phyloP scores from a whole-genome alignment of 2,113 vertebrate species.

The Pleuronectes platessa region DNA sequence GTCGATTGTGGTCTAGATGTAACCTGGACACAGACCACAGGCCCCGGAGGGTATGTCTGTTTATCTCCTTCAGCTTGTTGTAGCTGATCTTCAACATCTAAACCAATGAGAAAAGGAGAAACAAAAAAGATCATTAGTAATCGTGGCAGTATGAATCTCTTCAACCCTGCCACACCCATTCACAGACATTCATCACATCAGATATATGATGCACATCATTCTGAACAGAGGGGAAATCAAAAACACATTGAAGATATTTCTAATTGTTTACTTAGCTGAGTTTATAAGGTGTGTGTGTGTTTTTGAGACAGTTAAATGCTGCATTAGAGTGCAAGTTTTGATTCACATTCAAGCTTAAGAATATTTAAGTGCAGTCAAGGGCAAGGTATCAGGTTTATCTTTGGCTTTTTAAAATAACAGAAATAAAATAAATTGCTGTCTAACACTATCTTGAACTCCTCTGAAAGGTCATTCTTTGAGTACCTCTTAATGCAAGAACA shows the following conservation, averaged over 20 bases:
- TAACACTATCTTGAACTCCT: no score
- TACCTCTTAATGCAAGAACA: no score
- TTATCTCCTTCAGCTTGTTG: slow-evolving; percentile 88
- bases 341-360: no score
- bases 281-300: no score
- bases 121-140: not conserved
- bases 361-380: no score
- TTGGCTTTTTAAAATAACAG: no score
- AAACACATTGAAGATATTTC: not conserved
- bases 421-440: no score
- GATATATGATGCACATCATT: not conserved
- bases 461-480: no score
- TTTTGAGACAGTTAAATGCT: no score
- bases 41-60: slow-evolving; percentile 81
- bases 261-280: not conserved
- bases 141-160: not conserved
- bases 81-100: slow-evolving; percentile 96
- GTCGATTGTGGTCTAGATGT: slow-evolving; percentile 91
- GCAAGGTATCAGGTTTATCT: no score
- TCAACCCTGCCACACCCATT: not conserved
- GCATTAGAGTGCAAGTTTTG: no score
- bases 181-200: not conserved
- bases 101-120: not conserved
- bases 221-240: not conserved
- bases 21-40: slow-evolving; percentile 85